Percentiles rank a stretch among this genome's conserved stretches.
phyloP scores from a whole-genome alignment of 2,888 invertebrate genomes.

The Abrostola tripartita region DNA sequence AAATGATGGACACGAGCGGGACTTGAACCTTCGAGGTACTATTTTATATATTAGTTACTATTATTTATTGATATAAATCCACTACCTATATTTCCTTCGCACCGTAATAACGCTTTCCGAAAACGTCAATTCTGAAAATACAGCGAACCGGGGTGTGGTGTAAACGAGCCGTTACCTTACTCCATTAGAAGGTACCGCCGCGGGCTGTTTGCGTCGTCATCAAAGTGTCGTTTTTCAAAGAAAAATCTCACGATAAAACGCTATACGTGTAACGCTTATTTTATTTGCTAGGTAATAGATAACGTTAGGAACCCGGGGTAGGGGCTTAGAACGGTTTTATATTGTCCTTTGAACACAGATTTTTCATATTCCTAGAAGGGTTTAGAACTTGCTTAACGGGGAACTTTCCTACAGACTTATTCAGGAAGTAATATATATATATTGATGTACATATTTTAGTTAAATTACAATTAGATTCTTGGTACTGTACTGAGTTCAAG shows the following conservation, averaged over 20 bases:
- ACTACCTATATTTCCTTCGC: too few species aligned
- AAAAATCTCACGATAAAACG: conserved; percentile 37
- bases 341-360: too few species aligned
- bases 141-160: background rate
- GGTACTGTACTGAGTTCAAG: too few species aligned
- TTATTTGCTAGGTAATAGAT: conserved; percentile 33
- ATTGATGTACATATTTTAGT: too few species aligned
- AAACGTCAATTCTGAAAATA: background rate
- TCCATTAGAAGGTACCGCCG: conserved; percentile 33
- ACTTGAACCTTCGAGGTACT: too few species aligned
- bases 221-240: conserved; percentile 48
- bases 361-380: background rate
- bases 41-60: too few species aligned
- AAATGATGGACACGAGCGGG: too few species aligned
- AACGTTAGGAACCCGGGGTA: conserved; percentile 2
- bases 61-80: too few species aligned
- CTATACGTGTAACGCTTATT: conserved; percentile 30
- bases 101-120: too few species aligned
- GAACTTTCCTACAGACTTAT: too few species aligned
- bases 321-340: background rate
- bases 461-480: too few species aligned
- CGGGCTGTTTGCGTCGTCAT: conserved; percentile 36
- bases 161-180: conserved; percentile 20
- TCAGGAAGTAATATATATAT: too few species aligned
- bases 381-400: background rate